Conservation (phyloP, 2,888 invertebrate genomes). For the Camponotus fellah region DNA sequence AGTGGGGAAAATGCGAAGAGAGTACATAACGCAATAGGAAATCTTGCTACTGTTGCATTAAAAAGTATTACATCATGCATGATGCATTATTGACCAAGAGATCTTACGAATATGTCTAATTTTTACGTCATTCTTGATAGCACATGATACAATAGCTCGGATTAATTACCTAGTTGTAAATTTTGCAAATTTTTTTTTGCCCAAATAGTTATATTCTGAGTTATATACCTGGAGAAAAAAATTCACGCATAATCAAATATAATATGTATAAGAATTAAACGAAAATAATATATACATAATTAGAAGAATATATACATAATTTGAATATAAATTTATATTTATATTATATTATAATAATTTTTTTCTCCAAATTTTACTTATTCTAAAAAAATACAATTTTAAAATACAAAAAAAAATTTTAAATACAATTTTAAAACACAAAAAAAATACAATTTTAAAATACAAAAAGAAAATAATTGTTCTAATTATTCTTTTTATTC, state of each 20-base stretch:
- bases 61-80: slow-evolving; percentile 62
- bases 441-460: no score
- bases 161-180: neutral
- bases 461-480: neutral
- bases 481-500: neutral
- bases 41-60: slow-evolving; percentile 34
- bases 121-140: neutral
- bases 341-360: neutral
- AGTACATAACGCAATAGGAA: slow-evolving; percentile 59
- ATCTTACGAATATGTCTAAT: neutral
- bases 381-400: neutral
- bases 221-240: neutral
- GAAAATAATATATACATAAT: neutral
- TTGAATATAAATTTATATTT: neutral
- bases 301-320: neutral
- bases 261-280: neutral
- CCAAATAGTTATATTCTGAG: neutral
- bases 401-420: no score
- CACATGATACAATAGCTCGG: neutral
- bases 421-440: no score
- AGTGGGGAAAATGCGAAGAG: neutral
- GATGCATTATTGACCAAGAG: slow-evolving; percentile 42
- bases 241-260: neutral
- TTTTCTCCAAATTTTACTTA: neutral
- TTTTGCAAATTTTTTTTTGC: neutral